Evolutionary conservation across 2,113 vertebrate species (phyloP).

Genomic region (Psittacula cyanocephala): DNA sequence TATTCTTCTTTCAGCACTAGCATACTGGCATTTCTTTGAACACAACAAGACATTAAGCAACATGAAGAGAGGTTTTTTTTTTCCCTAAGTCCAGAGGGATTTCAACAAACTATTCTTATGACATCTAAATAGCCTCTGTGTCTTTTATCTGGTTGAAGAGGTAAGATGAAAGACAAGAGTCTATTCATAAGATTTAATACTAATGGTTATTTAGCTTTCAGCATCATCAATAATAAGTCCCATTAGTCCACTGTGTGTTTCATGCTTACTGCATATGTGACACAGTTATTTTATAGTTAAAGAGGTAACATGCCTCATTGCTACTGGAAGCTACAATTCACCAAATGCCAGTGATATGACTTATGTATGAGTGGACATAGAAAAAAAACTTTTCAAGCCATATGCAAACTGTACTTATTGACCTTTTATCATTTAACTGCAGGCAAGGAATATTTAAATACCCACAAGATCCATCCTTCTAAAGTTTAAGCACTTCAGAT

Average conservation of each 20-base stretch:
- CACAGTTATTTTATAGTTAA: slow-evolving; percentile 33
- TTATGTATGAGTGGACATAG: background rate
- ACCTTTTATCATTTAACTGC: slow-evolving; percentile 26
- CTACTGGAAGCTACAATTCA: slow-evolving; percentile 16
- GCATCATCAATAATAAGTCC: slow-evolving; percentile 69
- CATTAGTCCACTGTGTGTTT: slow-evolving; percentile 57
- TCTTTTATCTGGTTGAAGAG: slow-evolving; percentile 73
- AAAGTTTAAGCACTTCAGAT: slow-evolving; percentile 27
- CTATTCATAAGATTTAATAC: slow-evolving; percentile 74
- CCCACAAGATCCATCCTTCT: background rate
- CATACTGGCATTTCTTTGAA: slow-evolving; percentile 67
- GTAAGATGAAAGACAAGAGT: slow-evolving; percentile 73
- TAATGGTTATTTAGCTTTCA: slow-evolving; percentile 77
- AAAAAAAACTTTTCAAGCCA: slow-evolving; percentile 5
- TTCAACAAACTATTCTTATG: slow-evolving; percentile 73
- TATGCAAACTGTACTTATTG: slow-evolving; percentile 3
- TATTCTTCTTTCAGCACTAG: slow-evolving; percentile 68
- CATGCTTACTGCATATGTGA: slow-evolving; percentile 66
- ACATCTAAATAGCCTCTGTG: slow-evolving; percentile 72
- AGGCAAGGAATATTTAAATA: slow-evolving; percentile 53
- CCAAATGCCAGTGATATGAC: background rate
- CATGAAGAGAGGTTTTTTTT: slow-evolving; percentile 39
- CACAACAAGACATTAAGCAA: slow-evolving; percentile 54
- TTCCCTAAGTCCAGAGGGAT: slow-evolving; percentile 32
- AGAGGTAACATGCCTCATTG: slow-evolving; percentile 37